These are phyloP conservation scores for Callospermophilus lateralis DNA, from an alignment of 2,113 vertebrate species.

Conservation along the genomic window DNA sequence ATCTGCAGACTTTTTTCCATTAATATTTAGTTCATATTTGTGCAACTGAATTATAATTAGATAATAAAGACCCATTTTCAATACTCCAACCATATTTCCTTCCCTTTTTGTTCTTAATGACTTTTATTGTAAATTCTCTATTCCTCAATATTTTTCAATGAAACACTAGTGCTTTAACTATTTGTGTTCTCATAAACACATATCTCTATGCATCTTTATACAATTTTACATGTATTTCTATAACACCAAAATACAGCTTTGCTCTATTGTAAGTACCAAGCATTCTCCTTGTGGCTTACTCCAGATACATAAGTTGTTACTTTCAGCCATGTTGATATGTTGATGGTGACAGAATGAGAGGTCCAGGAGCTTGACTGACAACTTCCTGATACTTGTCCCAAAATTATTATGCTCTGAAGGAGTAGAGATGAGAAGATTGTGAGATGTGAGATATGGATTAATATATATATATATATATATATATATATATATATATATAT, in stretches of 20 bases:
- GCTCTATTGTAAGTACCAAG: constrained; percentile 1
- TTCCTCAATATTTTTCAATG: not conserved
- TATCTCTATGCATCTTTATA: not conserved
- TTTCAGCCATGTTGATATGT: not conserved
- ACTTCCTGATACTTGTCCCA: not conserved
- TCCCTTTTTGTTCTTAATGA: not conserved
- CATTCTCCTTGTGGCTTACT: constrained; percentile 31
- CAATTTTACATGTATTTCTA: not conserved
- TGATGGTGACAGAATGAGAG: constrained; percentile 26
- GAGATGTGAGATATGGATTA: not conserved
- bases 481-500: too few relatives aligned
- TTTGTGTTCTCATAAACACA: not conserved
- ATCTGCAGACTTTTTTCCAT: not conserved
- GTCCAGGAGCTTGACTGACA: constrained; percentile 27
- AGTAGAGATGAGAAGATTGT: not conserved
- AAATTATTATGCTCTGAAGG: not conserved
- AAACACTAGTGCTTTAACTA: not conserved
- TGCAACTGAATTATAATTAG: not conserved
- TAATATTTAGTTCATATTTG: not conserved
- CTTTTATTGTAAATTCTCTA: not conserved
- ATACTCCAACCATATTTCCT: too few relatives aligned
- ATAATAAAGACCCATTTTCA: not conserved
- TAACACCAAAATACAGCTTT: not conserved
- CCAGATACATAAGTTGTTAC: constrained; percentile 15
- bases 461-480: too few relatives aligned